Conservation (phyloP, 1,140 invertebrate species). For the Caenorhabditis brenneri region DNA sequence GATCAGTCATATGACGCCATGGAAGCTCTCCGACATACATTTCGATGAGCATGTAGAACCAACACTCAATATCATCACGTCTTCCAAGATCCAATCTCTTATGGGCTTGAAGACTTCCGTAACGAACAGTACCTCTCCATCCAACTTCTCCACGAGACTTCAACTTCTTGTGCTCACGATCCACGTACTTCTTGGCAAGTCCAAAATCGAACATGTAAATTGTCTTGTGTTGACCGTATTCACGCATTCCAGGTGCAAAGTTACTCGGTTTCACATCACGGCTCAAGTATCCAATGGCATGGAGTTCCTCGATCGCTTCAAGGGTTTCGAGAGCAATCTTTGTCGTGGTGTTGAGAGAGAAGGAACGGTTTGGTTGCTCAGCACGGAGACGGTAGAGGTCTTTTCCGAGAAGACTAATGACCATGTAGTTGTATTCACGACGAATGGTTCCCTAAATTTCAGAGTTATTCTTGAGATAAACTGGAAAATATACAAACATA, state of each 20-base stretch:
- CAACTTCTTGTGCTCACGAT: constrained; percentile 12
- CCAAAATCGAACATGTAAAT: constrained; percentile 56
- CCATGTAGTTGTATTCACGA: constrained; percentile 48
- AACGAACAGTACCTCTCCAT: constrained; percentile 51
- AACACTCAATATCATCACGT: constrained; percentile 53
- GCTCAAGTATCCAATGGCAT: constrained; percentile 42
- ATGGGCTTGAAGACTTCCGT: constrained; percentile 50
- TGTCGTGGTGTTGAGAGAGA: constrained; percentile 43
- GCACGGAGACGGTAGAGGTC: constrained; percentile 45
- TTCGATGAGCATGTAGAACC: constrained; percentile 54
- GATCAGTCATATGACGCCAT: constrained; percentile 51
- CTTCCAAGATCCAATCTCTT: constrained; percentile 47
- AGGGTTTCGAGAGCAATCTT: constrained; percentile 46
- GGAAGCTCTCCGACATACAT: constrained; percentile 45
- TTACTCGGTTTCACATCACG: constrained; percentile 55
- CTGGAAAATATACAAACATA: not conserved
- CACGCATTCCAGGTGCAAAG: constrained; percentile 45
- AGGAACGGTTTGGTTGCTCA: constrained; percentile 18
- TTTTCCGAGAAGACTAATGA: constrained; percentile 52
- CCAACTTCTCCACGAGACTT: constrained; percentile 48
- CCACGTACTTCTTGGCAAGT: constrained; percentile 49
- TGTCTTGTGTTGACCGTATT: constrained; percentile 31
- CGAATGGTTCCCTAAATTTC: not conserved
- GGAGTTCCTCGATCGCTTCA: constrained; percentile 51
- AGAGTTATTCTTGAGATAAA: not conserved